phyloP scores from a whole-genome alignment of 2,113 vertebrate genomes.

The Solea senegalensis region DNA sequence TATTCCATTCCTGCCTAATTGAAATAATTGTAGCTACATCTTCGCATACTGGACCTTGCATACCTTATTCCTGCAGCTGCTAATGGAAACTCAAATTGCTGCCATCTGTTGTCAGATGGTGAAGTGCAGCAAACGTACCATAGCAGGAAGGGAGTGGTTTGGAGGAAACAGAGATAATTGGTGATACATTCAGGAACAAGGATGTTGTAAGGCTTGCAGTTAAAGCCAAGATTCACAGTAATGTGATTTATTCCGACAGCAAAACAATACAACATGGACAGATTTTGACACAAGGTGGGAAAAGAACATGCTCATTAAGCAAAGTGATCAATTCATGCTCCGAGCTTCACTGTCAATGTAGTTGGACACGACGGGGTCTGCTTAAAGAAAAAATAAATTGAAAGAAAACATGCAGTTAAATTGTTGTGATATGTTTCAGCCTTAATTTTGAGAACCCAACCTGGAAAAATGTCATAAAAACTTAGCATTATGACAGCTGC shows the following conservation, averaged over 20 bases:
- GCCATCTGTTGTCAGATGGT: not conserved
- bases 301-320: not conserved
- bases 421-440: too few species aligned
- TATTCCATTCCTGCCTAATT: too few species aligned
- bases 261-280: slow-evolving; percentile 7
- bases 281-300: not conserved
- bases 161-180: not conserved
- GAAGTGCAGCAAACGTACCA: slow-evolving; percentile 10
- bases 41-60: too few species aligned
- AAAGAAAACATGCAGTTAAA: not conserved
- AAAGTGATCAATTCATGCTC: not conserved
- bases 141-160: too few species aligned
- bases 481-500: too few species aligned
- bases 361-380: not conserved
- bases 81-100: not conserved
- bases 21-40: too few species aligned
- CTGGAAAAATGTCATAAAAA: too few species aligned
- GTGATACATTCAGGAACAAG: not conserved
- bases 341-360: not conserved
- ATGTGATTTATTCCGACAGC: not conserved
- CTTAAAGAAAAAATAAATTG: not conserved
- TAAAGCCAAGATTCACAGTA: not conserved
- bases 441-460: too few species aligned
- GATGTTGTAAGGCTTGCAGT: slow-evolving; percentile 13
- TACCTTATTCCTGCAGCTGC: too few species aligned